Evolutionary conservation across 1,140 invertebrate genomes (phyloP).

Genomic region (Stegodyphus mimosarum): DNA sequence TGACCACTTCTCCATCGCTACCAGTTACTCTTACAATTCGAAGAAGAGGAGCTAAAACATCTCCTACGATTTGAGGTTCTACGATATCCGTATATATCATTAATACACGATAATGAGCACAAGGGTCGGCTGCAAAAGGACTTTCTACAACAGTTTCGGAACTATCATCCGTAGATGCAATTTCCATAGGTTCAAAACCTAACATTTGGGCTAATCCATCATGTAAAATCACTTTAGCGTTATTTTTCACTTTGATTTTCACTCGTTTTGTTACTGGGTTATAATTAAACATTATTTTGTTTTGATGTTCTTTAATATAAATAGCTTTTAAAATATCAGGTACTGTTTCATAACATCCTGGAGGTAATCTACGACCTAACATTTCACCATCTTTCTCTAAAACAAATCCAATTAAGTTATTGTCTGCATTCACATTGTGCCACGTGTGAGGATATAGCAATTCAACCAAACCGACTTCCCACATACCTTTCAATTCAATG

Average conservation of each 20-base stretch:
- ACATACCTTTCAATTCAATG: background rate
- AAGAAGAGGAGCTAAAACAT: conserved; percentile 1
- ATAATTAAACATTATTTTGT: background rate
- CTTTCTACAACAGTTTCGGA: background rate
- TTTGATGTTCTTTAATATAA: background rate
- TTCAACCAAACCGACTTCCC: conserved; percentile 2
- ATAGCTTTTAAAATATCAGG: conserved; percentile 7
- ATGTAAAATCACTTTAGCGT: background rate
- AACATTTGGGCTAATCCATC: background rate
- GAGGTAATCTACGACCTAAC: background rate
- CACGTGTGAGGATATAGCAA: background rate
- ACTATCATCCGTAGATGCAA: background rate
- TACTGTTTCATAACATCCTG: background rate
- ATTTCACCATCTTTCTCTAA: background rate
- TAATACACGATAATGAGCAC: background rate
- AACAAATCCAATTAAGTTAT: conserved; percentile 11
- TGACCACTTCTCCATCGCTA: background rate
- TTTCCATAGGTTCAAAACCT: background rate
- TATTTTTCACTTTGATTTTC: conserved; percentile 1
- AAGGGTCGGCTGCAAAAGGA: background rate
- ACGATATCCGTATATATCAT: conserved; percentile 1
- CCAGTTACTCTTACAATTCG: background rate
- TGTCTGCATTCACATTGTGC: background rate
- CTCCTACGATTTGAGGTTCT: conserved; percentile 3
- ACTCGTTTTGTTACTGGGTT: background rate